These are phyloP conservation scores for Macrotis lagotis DNA, from an alignment of 2,113 vertebrate species.

Conservation along the genomic window DNA sequence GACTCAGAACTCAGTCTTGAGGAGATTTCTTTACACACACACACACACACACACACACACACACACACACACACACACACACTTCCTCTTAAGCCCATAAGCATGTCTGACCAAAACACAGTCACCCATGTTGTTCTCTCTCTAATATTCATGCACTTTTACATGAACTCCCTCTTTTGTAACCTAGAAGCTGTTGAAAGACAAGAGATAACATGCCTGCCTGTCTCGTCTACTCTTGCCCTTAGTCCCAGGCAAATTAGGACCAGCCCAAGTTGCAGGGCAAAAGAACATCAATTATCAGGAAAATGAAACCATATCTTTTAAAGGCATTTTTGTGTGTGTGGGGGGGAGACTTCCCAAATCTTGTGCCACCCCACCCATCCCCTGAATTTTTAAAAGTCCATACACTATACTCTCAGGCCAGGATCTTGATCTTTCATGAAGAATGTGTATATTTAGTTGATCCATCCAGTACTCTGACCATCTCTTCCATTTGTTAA, in stretches of 20 bases:
- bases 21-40: too few species aligned
- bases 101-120: not conserved
- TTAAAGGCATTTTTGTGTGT: conserved; percentile 43
- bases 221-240: conserved; percentile 82
- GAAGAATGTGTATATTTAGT: not conserved
- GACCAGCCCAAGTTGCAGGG: conserved; percentile 83
- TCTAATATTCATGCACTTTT: conserved; percentile 70
- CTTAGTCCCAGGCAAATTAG: conserved; percentile 80
- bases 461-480: not conserved
- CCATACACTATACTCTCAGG: not conserved
- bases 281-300: conserved; percentile 78
- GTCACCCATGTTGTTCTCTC: not conserved
- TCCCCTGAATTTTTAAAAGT: not conserved
- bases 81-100: not conserved
- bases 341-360: not conserved
- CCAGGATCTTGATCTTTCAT: not conserved
- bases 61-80: not conserved
- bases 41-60: not conserved
- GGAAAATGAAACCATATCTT: conserved; percentile 72
- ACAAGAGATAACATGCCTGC: conserved; percentile 82
- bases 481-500: not conserved
- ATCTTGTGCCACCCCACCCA: not conserved
- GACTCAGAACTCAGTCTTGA: not conserved
- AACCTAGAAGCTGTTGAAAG: conserved; percentile 75
- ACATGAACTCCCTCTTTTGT: conserved; percentile 72